phyloP scores from a whole-genome alignment of 2,888 invertebrate genomes.

The Penaeus monodon region DNA sequence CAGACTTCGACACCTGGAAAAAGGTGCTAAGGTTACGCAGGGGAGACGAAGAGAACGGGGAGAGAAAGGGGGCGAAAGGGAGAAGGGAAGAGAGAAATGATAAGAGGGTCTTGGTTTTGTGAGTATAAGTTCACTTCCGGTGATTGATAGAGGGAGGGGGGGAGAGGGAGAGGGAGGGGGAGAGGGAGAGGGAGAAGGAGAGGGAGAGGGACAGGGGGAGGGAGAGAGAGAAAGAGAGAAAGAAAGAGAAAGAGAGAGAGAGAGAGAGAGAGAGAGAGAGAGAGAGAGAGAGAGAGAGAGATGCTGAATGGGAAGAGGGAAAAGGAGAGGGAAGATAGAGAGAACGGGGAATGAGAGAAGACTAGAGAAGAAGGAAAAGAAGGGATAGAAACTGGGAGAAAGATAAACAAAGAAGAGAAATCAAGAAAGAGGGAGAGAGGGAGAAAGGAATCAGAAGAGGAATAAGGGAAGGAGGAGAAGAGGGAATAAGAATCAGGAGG shows the following conservation, averaged over 20 bases:
- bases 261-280: background rate
- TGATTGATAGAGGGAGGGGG: background rate
- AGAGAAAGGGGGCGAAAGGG: background rate
- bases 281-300: background rate
- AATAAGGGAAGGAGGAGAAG: background rate
- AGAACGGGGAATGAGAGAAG: too few species aligned
- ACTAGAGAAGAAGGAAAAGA: too few species aligned
- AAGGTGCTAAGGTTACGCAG: background rate
- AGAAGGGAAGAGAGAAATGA: background rate
- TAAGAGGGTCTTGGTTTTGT: background rate
- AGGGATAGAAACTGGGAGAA: too few species aligned
- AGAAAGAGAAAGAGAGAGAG: background rate
- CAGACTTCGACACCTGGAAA: background rate
- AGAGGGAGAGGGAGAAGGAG: background rate
- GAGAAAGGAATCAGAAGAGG: too few species aligned
- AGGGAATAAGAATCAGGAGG: too few species aligned
- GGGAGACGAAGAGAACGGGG: background rate
- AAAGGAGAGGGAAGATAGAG: too few species aligned
- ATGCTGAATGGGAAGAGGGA: background rate
- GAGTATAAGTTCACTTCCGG: background rate
- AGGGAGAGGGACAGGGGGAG: background rate
- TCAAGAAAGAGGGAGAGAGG: background rate
- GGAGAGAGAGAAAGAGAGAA: too few species aligned
- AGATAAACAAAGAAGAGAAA: too few species aligned
- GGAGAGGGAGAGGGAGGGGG: background rate